Conservation (phyloP, 2,797 vertebrate genomes). For the Siniperca obscura region DNA sequence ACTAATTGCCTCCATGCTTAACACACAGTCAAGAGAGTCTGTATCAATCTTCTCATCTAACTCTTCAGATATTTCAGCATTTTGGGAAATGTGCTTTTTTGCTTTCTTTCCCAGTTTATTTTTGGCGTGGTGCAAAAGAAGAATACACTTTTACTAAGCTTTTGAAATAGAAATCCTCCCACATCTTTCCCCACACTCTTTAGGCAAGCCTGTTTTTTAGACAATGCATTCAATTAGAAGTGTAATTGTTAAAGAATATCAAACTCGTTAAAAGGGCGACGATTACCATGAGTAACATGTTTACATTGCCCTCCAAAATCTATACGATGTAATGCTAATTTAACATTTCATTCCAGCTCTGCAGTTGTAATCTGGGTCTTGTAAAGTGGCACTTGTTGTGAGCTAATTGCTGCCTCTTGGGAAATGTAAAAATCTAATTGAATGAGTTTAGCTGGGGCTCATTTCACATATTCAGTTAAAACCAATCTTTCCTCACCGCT, state of each 20-base stretch:
- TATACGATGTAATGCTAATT: slow-evolving; percentile 18
- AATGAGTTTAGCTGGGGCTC: slow-evolving; percentile 46
- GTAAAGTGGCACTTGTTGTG: slow-evolving; percentile 40
- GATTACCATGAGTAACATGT: slow-evolving; percentile 12
- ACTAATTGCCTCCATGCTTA: neutral
- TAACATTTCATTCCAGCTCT: slow-evolving; percentile 42
- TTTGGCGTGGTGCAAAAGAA: neutral
- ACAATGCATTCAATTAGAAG: slow-evolving; percentile 7
- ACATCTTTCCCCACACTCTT: neutral
- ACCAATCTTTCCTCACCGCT: slow-evolving; percentile 54
- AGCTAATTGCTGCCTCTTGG: slow-evolving; percentile 60
- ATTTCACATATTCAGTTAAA: slow-evolving; percentile 47
- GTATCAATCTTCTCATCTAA: neutral
- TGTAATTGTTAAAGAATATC: neutral
- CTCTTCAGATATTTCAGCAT: neutral
- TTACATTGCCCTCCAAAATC: slow-evolving; percentile 44
- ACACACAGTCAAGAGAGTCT: neutral
- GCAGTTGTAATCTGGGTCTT: slow-evolving; percentile 30
- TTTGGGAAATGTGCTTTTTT: neutral
- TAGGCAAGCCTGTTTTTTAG: neutral
- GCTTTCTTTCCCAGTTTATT: neutral
- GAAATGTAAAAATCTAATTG: slow-evolving; percentile 65
- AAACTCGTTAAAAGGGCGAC: neutral
- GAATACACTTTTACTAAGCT: neutral
- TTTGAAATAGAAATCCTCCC: neutral